Evolutionary conservation across 2,113 vertebrate species (phyloP), one percentile per base, ranked within the genome.

Genomic region (Pterocles orientalis): DNA sequence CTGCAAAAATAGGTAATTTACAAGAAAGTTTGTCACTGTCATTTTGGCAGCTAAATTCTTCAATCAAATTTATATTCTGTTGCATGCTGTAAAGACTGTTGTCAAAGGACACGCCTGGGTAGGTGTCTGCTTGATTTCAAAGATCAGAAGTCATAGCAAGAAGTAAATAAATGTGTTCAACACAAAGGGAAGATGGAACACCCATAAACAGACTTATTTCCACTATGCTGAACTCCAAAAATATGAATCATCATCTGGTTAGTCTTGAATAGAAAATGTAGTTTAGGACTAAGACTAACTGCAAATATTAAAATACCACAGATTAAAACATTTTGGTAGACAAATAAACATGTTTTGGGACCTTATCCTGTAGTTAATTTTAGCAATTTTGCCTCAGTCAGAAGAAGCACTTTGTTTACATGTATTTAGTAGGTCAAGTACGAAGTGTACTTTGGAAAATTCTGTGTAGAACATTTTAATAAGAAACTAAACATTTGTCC

Each of bases 351-450:
- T 31, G 69, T 69, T 94, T 78, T 53, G 28, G 6, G 60, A 82
- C 61, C 65, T 71, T 82, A 84, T 68, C 53, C 29, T 75, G 21
- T 33, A 76, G 72, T 76, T 87, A 86, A 91, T 85, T 94, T 93
- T 54, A 90, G 62, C 33, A 90, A 64, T 90, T 95, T 80, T 81
- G 41, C 62, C 18, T 95, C 70, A 85, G 26, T 48, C 62, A 92
- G 85, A 89, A 94, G 39, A 1, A 94, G 28, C 33, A 58, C 14
- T 95, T 88, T 33, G 54, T 93, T 94, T 93, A 94, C 90, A 94
- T 93, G 77, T 77, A 92, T 90, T 96, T 95, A 88, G 90, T 79
- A 92, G 82, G 90, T 96, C 85, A 96, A 93, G 72, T 80, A 82
- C 80, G 84, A 91, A 77, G 31, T 10, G 18, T 31, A 54, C 60